Percentiles rank a stretch among this genome's conserved stretches.
Evolutionary conservation across 2,888 invertebrate genomes (phyloP).

Genomic region (Chaetogeoica ovagalla): DNA sequence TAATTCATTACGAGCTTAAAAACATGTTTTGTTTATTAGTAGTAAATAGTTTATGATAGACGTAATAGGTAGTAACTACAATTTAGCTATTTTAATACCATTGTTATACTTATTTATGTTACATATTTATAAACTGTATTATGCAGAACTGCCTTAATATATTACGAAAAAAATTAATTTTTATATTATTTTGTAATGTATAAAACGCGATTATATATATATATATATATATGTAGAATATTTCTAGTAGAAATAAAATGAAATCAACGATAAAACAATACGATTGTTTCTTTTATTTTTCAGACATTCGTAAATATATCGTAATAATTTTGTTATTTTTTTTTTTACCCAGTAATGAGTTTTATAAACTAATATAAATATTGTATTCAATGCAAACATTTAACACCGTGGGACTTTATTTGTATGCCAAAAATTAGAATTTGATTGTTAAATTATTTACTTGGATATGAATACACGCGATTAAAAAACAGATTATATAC

Average conservation of each 20-base stretch:
- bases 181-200: constrained; percentile 31
- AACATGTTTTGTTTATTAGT: background rate
- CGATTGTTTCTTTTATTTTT: background rate
- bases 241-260: constrained; percentile 20
- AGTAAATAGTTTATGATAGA: background rate
- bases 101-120: constrained; percentile 7
- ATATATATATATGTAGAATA: background rate
- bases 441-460: background rate
- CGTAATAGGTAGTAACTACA: background rate
- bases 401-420: background rate
- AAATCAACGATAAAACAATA: background rate
- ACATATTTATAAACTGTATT: background rate
- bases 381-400: background rate
- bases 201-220: background rate
- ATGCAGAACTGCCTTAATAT: constrained; percentile 5
- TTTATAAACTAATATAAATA: background rate
- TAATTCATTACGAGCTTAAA: constrained; percentile 5
- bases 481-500: background rate
- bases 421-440: background rate
- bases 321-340: background rate
- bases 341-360: background rate
- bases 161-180: background rate
- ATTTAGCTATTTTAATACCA: constrained; percentile 8
- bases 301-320: background rate
- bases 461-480: constrained; percentile 1